Base-by-base conservation (phyloP, 2,888 invertebrate genomes). In the Cephus pulcher region DNA sequence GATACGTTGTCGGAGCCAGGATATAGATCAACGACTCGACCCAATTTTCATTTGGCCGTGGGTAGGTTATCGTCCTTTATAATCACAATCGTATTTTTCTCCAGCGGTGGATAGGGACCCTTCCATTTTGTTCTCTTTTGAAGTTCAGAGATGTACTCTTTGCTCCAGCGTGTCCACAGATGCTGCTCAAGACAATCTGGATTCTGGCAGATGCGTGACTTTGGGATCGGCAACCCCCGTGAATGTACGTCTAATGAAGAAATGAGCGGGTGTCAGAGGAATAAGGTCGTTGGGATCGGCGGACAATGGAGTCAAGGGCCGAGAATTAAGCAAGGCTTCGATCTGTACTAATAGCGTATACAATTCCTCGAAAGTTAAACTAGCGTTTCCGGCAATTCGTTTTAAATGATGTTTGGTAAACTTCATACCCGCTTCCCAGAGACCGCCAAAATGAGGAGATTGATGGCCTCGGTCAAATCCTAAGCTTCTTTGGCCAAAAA, bases 221-320 rank as follows among this genome's bases (percentile, higher is more conserved):
- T 86, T 80, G 0, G 81, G 82, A 68, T 89, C 86, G 2, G 87
- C 84, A 3, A 87, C 23, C 0, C 82, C 73, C 1, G 76, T 85
- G 1, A 89, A 73, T 2, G 86, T 76, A 69, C 79, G 78, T 11
- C 87, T 88, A 73, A 88, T 85, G 0, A 90, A 79, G 74, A 90
- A 88, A 77, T 90, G 89, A 4, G 85, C 87, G 23, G 88, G 89
- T 1, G 87, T 88, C 1, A 89, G 80, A 11, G 82, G 80, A 3
- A 78, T 40, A 3, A 84, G 74, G 74, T 88, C 86, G 33, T 78
- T 73, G 0, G 86, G 83, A 80, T 88, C 85, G 11, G 80, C 40
- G 0, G 86, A 86, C 11, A 87, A 33, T 12, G 85, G 83, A 32
- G 81, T 78, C 1, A 88, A 32, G 6, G 86, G 87, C 34, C 87